Conservation (phyloP, 1,140 invertebrate species). For the Wiebesia pumilae region DNA sequence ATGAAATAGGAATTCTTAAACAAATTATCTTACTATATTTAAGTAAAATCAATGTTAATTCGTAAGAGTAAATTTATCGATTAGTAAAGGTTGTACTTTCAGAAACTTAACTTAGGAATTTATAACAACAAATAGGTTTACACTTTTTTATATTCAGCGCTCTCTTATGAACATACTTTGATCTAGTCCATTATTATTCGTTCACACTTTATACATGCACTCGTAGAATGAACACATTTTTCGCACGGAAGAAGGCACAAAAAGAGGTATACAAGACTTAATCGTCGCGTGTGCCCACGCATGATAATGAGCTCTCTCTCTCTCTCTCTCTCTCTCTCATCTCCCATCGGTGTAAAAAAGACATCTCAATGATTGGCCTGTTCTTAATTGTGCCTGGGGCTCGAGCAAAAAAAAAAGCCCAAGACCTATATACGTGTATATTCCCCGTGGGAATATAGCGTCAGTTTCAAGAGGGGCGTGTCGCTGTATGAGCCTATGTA, state of each 20-base stretch:
- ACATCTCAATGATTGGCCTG: slow-evolving; percentile 6
- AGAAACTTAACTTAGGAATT: no score
- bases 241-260: not conserved
- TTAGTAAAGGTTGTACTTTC: no score
- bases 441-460: not conserved
- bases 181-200: not conserved
- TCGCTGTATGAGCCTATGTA: not conserved
- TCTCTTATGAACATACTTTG: not conserved
- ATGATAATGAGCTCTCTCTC: not conserved
- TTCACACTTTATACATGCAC: not conserved
- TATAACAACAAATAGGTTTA: no score
- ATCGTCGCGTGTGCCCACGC: not conserved
- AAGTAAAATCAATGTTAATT: no score
- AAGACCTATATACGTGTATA: not conserved
- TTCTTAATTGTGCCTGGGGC: slow-evolving; percentile 13
- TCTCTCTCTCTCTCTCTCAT: not conserved
- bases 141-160: no score
- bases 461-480: slow-evolving; percentile 1
- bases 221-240: not conserved
- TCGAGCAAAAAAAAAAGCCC: not conserved
- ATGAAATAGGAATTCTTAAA: no score
- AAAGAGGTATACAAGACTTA: not conserved
- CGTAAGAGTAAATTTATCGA: no score
- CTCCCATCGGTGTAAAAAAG: not conserved
- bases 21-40: no score